Evolutionary conservation across 2,113 vertebrate species (phyloP).

Genomic region (Anoura caudifer): DNA sequence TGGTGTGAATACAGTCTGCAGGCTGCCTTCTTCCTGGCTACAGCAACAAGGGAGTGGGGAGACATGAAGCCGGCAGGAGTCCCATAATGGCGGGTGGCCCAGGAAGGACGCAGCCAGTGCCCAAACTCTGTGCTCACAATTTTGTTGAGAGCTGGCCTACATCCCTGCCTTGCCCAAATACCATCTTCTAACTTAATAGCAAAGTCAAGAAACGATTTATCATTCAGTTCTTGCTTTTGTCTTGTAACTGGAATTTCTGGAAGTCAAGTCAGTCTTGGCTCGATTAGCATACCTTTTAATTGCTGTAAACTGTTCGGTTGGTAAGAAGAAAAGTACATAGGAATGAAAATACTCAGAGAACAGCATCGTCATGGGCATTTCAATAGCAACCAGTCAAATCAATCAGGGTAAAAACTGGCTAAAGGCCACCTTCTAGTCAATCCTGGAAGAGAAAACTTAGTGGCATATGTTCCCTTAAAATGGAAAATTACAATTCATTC

Average conservation of each 20-base stretch:
- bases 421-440: slow-evolving; percentile 2
- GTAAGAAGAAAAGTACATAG: background rate
- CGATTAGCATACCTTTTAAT: slow-evolving; percentile 14
- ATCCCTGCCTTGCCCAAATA: background rate
- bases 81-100: background rate
- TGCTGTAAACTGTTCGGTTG: background rate
- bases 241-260: background rate
- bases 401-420: slow-evolving; percentile 30
- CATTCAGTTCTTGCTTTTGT: background rate
- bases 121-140: background rate
- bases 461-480: slow-evolving; percentile 59
- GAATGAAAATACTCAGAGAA: slow-evolving; percentile 9
- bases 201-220: background rate
- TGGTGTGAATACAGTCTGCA: background rate
- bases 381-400: background rate
- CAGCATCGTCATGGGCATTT: background rate
- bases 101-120: background rate
- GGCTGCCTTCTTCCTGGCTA: background rate
- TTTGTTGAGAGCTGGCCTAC: background rate
- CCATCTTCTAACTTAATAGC: background rate
- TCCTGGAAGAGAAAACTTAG: slow-evolving; percentile 57
- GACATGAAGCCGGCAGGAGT: background rate
- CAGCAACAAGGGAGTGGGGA: background rate
- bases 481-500: slow-evolving; percentile 59
- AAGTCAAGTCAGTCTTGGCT: background rate